Evolutionary conservation across 2,113 vertebrate genomes (phyloP), one percentile per base, ranked within the genome.

Genomic region (Heliornis fulica): DNA sequence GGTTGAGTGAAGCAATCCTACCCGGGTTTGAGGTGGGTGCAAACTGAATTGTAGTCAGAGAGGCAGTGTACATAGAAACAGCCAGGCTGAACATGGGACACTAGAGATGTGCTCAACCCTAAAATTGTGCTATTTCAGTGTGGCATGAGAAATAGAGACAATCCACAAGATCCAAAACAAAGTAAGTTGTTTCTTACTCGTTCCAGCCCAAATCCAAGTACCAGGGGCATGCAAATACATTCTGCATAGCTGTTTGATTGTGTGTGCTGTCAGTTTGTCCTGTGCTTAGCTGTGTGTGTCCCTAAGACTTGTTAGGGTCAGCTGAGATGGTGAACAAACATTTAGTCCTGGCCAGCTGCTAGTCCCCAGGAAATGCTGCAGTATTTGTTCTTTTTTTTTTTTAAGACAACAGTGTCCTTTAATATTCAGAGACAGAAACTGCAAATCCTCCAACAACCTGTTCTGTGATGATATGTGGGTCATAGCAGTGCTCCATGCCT

Each of bases 21-120:
- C 32, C 21, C n/a, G 3, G 3, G 32, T 82, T 76, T 66, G 63
- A 68, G 23, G 11, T 71, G 40, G 14, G 7, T 25, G 13, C 11
- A 46, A 19, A 43, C 6, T 15, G 48, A 43, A 31, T 32, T 72
- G 11, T 21, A 87, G 12, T 20, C 29, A 9, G 26, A 68, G 54
- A 70, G 36, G 46, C 11, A 46, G 8, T 0, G 0, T 28, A 22
- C 6, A 10, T 7, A 1, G 7, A 5, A 12, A 10, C 4, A 5
- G n/a, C 41, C 11, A 25, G 51, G 51, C 38, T 66, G 56, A 70
- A 51, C 2, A 0, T 22, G 22, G 29, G 9, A 29, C 51, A 70
- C 41, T 32, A 38, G 61, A 80, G 41, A 23, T 19, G 12, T 36
- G 18, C 32, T 57, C 28, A 45, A 19, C 46, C n/a, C 26, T 43